Evolutionary conservation across 1,140 invertebrate species (phyloP), one percentile per base, ranked within the genome.

Genomic region (Lasioglossum baleicum): DNA sequence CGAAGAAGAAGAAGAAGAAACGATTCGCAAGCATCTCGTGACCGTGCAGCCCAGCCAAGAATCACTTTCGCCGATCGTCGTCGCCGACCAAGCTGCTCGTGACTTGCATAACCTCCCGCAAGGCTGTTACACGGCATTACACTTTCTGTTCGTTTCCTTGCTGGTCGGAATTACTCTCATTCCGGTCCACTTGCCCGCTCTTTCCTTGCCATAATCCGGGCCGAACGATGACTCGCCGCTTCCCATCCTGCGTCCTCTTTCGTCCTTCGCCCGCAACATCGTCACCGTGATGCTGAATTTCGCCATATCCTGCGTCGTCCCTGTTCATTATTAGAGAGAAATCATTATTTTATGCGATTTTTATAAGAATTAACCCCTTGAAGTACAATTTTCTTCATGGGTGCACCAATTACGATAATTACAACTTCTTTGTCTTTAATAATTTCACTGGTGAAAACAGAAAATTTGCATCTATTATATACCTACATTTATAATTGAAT

Each of bases 1-100:
- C 56, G 56, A 26, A 26, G 26, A 26, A 26, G 56, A 58, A 8
- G 56, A 11, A 35, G 48, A 17, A 48, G 6, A 66, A 44, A 79
- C 60, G 58, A 68, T 31, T 40, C 35, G 22, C 79, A 51, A 53
- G n/a, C 42, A 73, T 76, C 78, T 48, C 7, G 15, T 63, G 68
- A 40, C 35, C 48, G 48, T 76, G 61, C 61, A n/a, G 67, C 68
- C 76, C 84, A 75, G 48, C 86, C 82, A 89, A 68, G 79, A 84
- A 92, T 91, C 89, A 87, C 90, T 92, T 92, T 91, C 90, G 88
- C 90, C 89, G 90, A 91, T 86, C 89, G 84, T 58, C 56, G 17
- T n/a, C 20, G 61, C 79, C 75, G 80, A 70, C 58, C 31, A n/a
- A 64, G n/a, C 68, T 66, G 13, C 67, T 60, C 60, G 72, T 82